These are phyloP conservation scores for Brachionus rotundiformis DNA, from an alignment of 1,140 invertebrate species.

Conservation along the genomic window DNA sequence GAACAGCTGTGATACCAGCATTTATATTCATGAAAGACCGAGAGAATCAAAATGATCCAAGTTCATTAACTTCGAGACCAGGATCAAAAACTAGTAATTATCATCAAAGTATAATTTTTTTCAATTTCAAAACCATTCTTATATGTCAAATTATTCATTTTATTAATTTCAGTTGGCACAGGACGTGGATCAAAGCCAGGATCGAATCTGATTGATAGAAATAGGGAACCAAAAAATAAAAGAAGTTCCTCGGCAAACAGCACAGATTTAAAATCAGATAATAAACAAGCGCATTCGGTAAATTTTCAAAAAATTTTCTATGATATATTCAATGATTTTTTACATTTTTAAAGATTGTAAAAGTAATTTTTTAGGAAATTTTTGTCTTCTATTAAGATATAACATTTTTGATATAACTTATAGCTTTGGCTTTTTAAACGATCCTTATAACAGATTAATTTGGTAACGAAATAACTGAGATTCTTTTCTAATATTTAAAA, in stretches of 20 bases:
- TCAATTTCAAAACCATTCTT: conserved; percentile 24
- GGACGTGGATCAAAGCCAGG: conserved; percentile 55
- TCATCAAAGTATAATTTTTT: background rate
- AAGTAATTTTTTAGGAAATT: background rate
- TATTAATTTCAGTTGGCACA: background rate
- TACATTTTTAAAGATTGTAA: conserved; percentile 23
- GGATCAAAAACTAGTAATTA: conserved; percentile 40
- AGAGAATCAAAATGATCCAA: background rate
- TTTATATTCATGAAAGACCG: conserved; percentile 60
- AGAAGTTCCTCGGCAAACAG: conserved; percentile 48
- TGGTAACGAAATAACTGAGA: background rate
- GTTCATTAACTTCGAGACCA: background rate
- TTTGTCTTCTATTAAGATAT: background rate
- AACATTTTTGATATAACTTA: background rate
- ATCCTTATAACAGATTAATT: background rate
- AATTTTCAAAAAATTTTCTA: conserved; percentile 13
- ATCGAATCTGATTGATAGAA: conserved; percentile 54
- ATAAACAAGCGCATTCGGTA: conserved; percentile 34
- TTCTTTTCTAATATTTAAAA: background rate
- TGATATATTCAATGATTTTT: background rate
- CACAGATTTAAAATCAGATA: background rate
- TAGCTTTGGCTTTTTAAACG: background rate
- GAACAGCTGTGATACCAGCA: conserved; percentile 61
- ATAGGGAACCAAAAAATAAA: conserved; percentile 14
- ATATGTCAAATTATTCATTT: too few relatives aligned